Evolutionary conservation across 2,113 vertebrate species (phyloP), one percentile per base, ranked within the genome.

Genomic region (Haemorhous mexicanus): DNA sequence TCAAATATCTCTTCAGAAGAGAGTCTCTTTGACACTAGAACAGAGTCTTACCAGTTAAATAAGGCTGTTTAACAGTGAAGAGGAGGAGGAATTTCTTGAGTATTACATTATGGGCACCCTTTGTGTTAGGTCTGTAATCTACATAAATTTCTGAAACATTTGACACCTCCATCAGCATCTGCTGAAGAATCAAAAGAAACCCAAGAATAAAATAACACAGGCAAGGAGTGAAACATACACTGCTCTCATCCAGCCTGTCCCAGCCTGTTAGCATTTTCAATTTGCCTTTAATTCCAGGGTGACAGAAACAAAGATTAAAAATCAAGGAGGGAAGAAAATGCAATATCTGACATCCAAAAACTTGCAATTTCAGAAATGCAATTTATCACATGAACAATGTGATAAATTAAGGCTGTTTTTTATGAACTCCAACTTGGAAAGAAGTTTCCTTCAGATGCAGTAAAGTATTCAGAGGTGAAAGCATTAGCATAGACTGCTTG

Each of bases 241-340:
- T 27, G 24, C 9, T 85, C 30, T 83, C 70, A 85, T 9, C 23
- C 41, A 24, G n/a, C 15, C 63, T 55, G 37, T 72, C 83, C n/a
- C 62, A 87, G 72, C 10, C 55, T 87, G 52, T 50, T 63, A 89
- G 63, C 26, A 28, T 50, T 68, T 72, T 32, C 64, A 52, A 61
- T 69, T 74, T 76, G 77, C 46, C 50, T 87, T 80, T 64, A 73
- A 80, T 69, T 94, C 64, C 68, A 77, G 27, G 16, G 41, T 33
- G 32, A 76, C 35, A 69, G 59, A 91, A 93, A 76, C 49, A 84
- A 87, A 93, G 59, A 77, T 73, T 80, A 95, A 83, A 94, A 93
- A 61, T 43, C 50, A 87, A 82, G 28, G 12, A 56, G 4, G 7
- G 37, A 74, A 81, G 59, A 92, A 93, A 87, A 69, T 24, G 13